These are phyloP conservation scores for Perca flavescens DNA, from an alignment of 2,113 vertebrate species.

Conservation along the genomic window DNA sequence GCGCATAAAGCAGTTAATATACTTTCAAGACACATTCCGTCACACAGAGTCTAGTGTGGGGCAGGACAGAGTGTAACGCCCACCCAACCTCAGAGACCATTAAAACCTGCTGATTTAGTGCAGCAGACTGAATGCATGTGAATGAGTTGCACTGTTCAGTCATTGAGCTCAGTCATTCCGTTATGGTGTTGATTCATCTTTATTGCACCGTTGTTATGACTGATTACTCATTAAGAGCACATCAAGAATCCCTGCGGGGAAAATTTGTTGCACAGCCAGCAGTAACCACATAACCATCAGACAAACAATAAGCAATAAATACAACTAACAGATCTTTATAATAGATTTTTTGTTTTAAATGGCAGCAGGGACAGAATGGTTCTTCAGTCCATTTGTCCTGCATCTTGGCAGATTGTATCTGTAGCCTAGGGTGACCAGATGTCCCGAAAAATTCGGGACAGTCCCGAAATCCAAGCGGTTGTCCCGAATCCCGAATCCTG, in stretches of 20 bases:
- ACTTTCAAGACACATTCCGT: conserved; percentile 52
- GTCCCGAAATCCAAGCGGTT: no score
- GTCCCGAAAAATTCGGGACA: no score
- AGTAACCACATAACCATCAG: no score
- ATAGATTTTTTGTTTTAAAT: no score
- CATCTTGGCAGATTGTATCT: no score
- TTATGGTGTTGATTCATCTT: conserved; percentile 29
- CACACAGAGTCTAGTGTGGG: conserved; percentile 26
- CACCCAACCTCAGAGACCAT: conserved; percentile 42
- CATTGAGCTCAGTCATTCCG: conserved; percentile 7
- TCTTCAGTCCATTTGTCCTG: no score
- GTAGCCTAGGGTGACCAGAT: no score
- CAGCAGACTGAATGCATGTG: conserved; percentile 13
- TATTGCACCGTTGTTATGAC: conserved; percentile 8
- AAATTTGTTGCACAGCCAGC: no score
- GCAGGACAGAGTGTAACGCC: conserved; percentile 31
- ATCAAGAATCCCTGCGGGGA: background rate
- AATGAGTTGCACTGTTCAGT: conserved; percentile 11
- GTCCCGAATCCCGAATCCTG: no score
- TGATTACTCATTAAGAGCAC: conserved; percentile 30
- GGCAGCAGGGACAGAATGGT: no score
- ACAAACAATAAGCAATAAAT: no score
- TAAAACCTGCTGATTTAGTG: conserved; percentile 54
- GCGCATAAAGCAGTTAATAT: conserved; percentile 51
- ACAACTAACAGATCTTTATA: no score